These are phyloP conservation scores for Aricia agestis DNA, from an alignment of 1,140 invertebrate species.

Conservation along the genomic window DNA sequence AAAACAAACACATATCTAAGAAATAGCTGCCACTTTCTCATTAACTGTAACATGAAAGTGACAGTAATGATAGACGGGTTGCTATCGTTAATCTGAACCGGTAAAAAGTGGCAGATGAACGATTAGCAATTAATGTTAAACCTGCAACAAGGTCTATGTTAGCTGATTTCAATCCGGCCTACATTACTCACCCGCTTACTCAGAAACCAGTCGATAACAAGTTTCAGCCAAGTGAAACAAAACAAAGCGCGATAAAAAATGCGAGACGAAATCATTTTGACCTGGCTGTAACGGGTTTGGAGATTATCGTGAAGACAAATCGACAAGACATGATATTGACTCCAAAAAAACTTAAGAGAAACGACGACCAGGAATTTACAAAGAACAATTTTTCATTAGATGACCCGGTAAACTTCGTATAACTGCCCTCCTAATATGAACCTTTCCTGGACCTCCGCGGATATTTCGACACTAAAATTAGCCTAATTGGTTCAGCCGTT, in stretches of 20 bases:
- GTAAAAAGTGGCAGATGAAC: too few species aligned
- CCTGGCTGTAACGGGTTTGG: background rate
- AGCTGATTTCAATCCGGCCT: background rate
- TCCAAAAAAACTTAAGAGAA: background rate
- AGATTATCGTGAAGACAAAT: background rate
- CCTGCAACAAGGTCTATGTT: background rate
- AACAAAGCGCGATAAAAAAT: background rate
- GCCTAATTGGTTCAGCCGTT: too few species aligned
- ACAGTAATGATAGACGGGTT: background rate
- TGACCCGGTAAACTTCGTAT: background rate
- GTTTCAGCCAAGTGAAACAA: conserved; percentile 5
- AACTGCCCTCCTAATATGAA: too few species aligned
- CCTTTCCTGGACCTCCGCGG: too few species aligned
- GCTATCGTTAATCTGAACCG: background rate
- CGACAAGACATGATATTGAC: background rate
- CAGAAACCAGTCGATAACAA: conserved; percentile 8
- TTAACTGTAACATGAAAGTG: background rate
- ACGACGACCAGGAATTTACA: background rate
- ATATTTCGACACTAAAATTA: too few species aligned
- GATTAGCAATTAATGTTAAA: background rate
- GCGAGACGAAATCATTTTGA: background rate
- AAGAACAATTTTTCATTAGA: background rate
- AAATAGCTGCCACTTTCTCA: background rate
- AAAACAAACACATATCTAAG: background rate
- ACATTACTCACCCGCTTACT: conserved; percentile 11